Evolutionary conservation across 2,797 vertebrate genomes (phyloP).

Genomic region (Myiothlypis chrysogaster): DNA sequence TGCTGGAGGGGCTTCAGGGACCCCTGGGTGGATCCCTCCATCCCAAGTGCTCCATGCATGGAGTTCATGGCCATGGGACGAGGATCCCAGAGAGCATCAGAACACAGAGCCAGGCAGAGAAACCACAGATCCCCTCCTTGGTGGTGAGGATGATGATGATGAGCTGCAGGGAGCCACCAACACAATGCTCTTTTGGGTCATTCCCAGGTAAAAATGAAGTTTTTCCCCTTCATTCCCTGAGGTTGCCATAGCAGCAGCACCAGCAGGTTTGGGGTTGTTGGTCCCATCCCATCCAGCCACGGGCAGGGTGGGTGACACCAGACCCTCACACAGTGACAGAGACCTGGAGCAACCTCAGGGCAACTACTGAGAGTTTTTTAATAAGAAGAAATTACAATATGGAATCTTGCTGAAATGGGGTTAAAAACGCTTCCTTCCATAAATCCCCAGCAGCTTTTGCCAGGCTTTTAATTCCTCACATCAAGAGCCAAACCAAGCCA

Average conservation of each 20-base stretch:
- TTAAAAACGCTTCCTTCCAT: background rate
- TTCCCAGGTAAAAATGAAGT: background rate
- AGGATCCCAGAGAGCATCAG: background rate
- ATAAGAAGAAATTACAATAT: rapidly evolving
- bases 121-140: background rate
- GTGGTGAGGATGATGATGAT: background rate
- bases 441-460: background rate
- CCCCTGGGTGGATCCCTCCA: background rate
- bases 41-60: background rate
- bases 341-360: background rate
- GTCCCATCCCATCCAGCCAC: background rate
- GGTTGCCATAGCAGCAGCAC: background rate
- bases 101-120: too few species aligned
- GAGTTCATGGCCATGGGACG: background rate
- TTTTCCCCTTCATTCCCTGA: background rate
- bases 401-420: background rate
- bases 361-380: too few species aligned
- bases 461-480: background rate
- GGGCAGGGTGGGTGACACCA: background rate
- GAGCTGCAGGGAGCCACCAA: background rate
- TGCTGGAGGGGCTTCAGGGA: background rate
- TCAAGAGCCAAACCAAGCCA: background rate
- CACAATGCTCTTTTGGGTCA: rapidly evolving
- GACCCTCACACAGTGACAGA: rapidly evolving
- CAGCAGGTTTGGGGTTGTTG: background rate